These are phyloP conservation scores for Ceramica pisi DNA, from an alignment of 2,888 invertebrate species.

Conservation along the genomic window DNA sequence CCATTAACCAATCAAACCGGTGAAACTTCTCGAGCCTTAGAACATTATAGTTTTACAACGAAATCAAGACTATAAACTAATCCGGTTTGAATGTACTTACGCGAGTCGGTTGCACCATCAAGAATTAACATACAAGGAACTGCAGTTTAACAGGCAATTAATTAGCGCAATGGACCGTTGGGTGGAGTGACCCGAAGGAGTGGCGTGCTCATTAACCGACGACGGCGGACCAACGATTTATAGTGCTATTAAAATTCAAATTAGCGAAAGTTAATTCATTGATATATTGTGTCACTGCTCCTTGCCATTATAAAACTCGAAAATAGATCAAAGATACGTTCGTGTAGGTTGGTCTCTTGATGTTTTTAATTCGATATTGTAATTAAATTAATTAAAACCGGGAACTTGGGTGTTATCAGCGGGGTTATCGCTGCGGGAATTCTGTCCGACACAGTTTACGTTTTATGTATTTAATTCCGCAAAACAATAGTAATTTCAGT, in stretches of 20 bases:
- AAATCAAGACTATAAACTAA: conserved; percentile 57
- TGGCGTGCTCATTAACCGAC: conserved; percentile 73
- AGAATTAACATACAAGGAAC: conserved; percentile 75
- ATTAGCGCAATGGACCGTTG: conserved; percentile 74
- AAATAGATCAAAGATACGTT: conserved; percentile 56
- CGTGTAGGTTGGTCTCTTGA: conserved; percentile 16
- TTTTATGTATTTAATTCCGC: conserved; percentile 41
- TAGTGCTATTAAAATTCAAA: conserved; percentile 80
- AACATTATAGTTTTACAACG: conserved; percentile 51
- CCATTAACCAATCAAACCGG: conserved; percentile 46
- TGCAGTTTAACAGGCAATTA: conserved; percentile 77
- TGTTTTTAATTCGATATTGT: conserved; percentile 44
- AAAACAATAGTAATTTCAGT: conserved; percentile 22
- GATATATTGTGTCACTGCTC: conserved; percentile 65
- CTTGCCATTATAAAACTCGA: conserved; percentile 54
- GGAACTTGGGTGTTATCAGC: conserved; percentile 61
- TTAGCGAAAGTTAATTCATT: conserved; percentile 79
- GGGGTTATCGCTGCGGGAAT: conserved; percentile 66
- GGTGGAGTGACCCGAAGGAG: conserved; percentile 76
- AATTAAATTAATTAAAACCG: conserved; percentile 58
- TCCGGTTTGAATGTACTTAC: conserved; percentile 58
- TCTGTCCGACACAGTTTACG: conserved; percentile 50
- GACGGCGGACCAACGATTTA: conserved; percentile 73
- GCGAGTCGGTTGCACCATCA: conserved; percentile 64
- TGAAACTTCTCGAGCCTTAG: conserved; percentile 39